Base-by-base conservation (phyloP, 92 coral and sea anemone species). In the Phenganax marumi region DNA sequence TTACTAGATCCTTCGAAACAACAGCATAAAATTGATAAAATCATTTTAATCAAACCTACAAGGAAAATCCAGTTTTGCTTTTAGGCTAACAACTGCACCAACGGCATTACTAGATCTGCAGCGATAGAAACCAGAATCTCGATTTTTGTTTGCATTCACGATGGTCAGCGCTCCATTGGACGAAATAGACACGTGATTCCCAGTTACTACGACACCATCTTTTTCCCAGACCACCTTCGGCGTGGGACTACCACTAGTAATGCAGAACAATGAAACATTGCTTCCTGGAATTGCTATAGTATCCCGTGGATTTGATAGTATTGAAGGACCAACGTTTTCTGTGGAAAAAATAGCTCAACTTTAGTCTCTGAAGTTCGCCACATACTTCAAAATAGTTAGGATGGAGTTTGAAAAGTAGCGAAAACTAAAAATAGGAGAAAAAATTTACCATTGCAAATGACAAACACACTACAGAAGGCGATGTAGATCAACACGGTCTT, bases 61-160 rank as follows among this genome's bases (percentile, higher is more conserved):
- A 46, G 83, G 83, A 63, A 78, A 78, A 8, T 33, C 73, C 10
- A 78, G 83, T 10, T 63, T 61, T 11, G 83, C 83, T 10, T 23
- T 61, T 8, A 78, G 73, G 61, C 83, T 78, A 24, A 78, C 83
- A 46, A 78, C 50, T 3, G 83, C 60, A 4, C 83, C 83, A 48
- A 78, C 73, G 25, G 39, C 16, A 48, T 78, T 78, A 23, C 26
- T 78, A 3, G 60, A 65, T 19, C 13, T 17, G 16, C 83, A 78
- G 11, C 53, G 83, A 46, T 78, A 78, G 2, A 48, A 9, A 7
- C 83, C 83, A 12, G 43, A 12, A 21, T 78, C 83, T 17, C 83
- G 49, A 2, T 50, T 58, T 18, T 78, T 25, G 2, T 61, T 8
- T 8, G 83, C 83, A 52, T 21, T 8, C 46, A 60, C 8, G 2